Evolutionary conservation across 2,888 invertebrate species (phyloP), one percentile per base, ranked within the genome.

Genomic region (Resseliella maxima): DNA sequence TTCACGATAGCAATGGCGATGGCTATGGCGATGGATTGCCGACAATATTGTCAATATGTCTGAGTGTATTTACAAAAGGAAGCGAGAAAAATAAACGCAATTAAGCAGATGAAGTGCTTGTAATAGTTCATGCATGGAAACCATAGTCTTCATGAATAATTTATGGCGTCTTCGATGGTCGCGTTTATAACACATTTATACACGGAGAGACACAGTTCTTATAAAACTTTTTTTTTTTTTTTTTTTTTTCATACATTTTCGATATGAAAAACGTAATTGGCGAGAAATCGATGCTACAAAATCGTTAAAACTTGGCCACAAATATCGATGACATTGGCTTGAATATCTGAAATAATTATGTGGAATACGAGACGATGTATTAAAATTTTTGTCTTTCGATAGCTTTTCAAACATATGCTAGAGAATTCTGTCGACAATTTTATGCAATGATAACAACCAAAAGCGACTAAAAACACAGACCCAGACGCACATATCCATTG

Each of bases 71-170:
- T 18, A 24, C 6, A 24, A 59, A 59, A 3, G 59, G 24, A 24
- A 59, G 24, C 1, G 24, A 59, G 3, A 15, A 35, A 31, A 31
- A 35, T 72, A 72, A 31, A 72, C 12, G 72, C 72, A 72, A 72
- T 72, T 72, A 72, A 72, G 10, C 31, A 31, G 72, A 72, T 72
- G 72, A 72, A 59, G 72, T 72, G 72, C 31, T 72, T 72, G 72
- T 72, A 72, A 35, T 72, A 72, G 72, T 35, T 72, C 72, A n/a
- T 72, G 72, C 31, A 72, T 59, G 24, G 59, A 50, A 21, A 5
- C 5, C 15, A 50, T 41, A 50, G 21, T 3, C n/a, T 24, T n/a
- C 59, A 59, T 72, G 72, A 72, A 59, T 59, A 59, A 59, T 59
- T 59, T 59, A 59, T 59, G 59, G 27, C 12, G 59, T 3, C 59